phyloP scores from a whole-genome alignment of 2,113 vertebrate genomes.

The Chaetorhynchus papuensis region DNA sequence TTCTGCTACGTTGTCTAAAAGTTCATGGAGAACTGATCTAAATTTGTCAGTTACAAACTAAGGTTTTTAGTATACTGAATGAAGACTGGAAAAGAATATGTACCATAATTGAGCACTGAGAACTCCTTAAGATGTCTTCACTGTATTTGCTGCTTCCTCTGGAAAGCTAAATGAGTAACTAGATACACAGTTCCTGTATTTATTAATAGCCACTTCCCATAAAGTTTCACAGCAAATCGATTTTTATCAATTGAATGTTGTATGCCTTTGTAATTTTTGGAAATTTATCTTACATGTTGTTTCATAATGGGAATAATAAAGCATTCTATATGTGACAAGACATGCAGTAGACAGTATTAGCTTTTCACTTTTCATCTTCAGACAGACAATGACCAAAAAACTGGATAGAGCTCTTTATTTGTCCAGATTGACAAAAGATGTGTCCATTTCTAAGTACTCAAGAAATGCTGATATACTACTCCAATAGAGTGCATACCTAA shows the following conservation, averaged over 20 bases:
- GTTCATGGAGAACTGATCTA: not conserved
- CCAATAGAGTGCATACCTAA: not conserved
- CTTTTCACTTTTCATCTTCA: not conserved
- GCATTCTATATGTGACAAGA: not conserved
- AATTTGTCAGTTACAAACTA: not conserved
- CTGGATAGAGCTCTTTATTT: not conserved
- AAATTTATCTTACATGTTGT: not conserved
- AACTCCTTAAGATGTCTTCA: not conserved
- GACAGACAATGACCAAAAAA: not conserved
- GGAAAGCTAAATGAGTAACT: not conserved
- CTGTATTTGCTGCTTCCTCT: not conserved
- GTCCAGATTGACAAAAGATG: not conserved
- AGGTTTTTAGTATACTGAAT: not conserved
- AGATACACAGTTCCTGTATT: not conserved
- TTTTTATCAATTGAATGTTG: not conserved
- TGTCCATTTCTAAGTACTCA: not conserved
- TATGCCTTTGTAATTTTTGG: not conserved
- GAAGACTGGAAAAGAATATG: not conserved
- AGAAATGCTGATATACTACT: not conserved
- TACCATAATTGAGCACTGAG: not conserved
- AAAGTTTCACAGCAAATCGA: not conserved
- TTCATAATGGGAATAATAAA: not conserved
- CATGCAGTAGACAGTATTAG: not conserved
- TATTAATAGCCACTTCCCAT: not conserved
- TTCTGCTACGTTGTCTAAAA: not conserved